A percentile compares a stretch with the other conserved stretches of the same genome.
phyloP scores from a whole-genome alignment of 1,140 invertebrate species.

The Sogatella furcifera region DNA sequence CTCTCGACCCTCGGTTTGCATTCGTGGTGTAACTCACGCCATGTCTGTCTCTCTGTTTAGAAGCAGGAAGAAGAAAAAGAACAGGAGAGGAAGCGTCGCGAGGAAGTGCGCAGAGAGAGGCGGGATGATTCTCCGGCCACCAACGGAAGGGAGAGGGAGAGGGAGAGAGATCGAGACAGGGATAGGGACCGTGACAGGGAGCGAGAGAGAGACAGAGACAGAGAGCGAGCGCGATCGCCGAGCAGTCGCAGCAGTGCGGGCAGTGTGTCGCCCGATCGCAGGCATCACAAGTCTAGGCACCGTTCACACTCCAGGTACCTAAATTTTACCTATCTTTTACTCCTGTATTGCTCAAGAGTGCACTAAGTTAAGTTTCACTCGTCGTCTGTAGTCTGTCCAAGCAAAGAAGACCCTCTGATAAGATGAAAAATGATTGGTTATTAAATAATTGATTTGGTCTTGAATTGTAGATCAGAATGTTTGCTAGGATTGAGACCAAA shows the following conservation, averaged over 20 bases:
- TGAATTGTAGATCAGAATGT: too few relatives aligned
- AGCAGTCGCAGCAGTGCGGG: neutral
- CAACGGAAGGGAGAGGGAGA: slow-evolving; percentile 38
- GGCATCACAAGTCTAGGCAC: neutral
- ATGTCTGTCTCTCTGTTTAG: slow-evolving; percentile 36
- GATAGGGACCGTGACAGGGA: slow-evolving; percentile 24
- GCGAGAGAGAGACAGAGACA: slow-evolving; percentile 26
- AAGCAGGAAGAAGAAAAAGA: slow-evolving; percentile 45
- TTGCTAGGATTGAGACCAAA: too few relatives aligned
- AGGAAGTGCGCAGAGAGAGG: slow-evolving; percentile 26
- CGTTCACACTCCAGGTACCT: slow-evolving; percentile 8
- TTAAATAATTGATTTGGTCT: too few relatives aligned
- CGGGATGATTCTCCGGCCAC: slow-evolving; percentile 37
- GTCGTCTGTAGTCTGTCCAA: too few relatives aligned
- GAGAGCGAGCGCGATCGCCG: neutral
- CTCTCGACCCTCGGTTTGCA: too few relatives aligned
- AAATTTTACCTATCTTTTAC: too few relatives aligned
- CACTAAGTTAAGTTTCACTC: too few relatives aligned
- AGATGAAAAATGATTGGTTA: too few relatives aligned
- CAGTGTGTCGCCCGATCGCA: neutral
- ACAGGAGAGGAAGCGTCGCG: slow-evolving; percentile 30
- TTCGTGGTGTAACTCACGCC: neutral
- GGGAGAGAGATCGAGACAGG: slow-evolving; percentile 25
- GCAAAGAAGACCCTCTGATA: too few relatives aligned
- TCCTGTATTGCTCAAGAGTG: too few relatives aligned